Percentiles rank a stretch among this genome's conserved stretches.
Conservation (phyloP, 2,888 invertebrate genomes). For the Hirtodrosophila confusa region DNA sequence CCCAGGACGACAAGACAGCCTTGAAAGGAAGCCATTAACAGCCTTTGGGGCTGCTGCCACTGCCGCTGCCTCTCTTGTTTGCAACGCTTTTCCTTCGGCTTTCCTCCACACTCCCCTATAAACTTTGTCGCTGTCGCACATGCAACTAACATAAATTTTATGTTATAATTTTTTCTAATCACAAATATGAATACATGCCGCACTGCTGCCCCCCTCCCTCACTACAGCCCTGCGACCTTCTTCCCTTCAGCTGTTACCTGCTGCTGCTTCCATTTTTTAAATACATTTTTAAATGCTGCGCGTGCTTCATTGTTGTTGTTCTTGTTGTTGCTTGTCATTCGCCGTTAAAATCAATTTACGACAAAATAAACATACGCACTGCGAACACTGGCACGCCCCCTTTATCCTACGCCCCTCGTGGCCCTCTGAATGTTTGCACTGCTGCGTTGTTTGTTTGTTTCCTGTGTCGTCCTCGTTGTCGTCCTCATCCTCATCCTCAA, state of each 20-base stretch:
- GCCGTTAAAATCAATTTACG: constrained; percentile 79
- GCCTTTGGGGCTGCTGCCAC: constrained; percentile 51
- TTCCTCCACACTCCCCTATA: constrained; percentile 12
- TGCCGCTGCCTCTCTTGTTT: constrained; percentile 47
- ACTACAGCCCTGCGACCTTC: too few relatives aligned
- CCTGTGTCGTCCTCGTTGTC: constrained; percentile 45
- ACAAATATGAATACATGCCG: constrained; percentile 62
- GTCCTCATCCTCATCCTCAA: too few relatives aligned
- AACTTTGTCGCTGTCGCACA: constrained; percentile 57
- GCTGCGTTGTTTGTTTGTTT: constrained; percentile 70
- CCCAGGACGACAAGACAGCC: constrained; percentile 37
- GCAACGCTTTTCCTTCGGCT: too few relatives aligned
- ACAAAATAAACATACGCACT: constrained; percentile 75
- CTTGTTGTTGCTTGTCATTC: constrained; percentile 69
- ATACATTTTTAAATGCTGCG: constrained; percentile 71
- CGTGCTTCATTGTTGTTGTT: constrained; percentile 48
- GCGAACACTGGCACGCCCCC: constrained; percentile 32
- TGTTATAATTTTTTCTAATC: constrained; percentile 77
- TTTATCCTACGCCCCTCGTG: not conserved
- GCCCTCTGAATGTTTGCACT: constrained; percentile 63
- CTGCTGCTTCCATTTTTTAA: constrained; percentile 50
- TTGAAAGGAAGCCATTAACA: constrained; percentile 76
- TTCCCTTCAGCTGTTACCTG: not conserved
- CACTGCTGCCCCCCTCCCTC: not conserved
- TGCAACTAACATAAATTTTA: constrained; percentile 74